Evolutionary conservation across 2,113 vertebrate species (phyloP), one percentile per base, ranked within the genome.

Genomic region (Vulpes lagopus): DNA sequence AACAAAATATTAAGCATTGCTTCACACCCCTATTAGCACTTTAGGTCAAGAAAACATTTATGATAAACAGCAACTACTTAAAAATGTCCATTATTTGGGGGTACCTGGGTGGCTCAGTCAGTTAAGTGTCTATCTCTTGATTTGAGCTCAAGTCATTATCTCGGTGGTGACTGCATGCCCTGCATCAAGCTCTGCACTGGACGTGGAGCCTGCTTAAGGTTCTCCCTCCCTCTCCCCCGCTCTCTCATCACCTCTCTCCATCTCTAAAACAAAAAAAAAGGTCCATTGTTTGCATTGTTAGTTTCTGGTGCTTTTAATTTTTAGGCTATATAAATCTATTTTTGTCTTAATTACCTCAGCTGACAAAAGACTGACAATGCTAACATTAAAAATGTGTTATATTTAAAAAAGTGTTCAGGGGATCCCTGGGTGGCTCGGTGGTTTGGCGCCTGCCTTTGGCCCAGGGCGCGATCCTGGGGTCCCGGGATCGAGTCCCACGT

Each of bases 321-420:
- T 97, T 74, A 89, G 87, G 51, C 79, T 74, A n/a, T 57, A 76
- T 85, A 93, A 85, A 96, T 94, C 67, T 96, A 93, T 38, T 59
- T 83, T 93, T 94, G 55, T 90, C 62, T 88, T 95, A 97, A 97
- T 96, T 81, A 81, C 91, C 81, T 83, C 69, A 60, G 53, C 62
- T 97, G 81, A 95, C 19, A 67, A 1, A 96, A 65, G 53, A 91
- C 35, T 94, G 55, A 92, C 2, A 6, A 27, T 57, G 35, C 35
- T 60, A 89, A 23, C 8, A 96, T 85, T 91, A 84, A 95, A 97
- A 87, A 89, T 88, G 73, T 74, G 15, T 96, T 92, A 32, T 71
- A 35, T 84, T 73, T n/a, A 73, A 79, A 79, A 71, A 71, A 69
- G 15, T 15, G 76, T 96, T 98, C 73, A 55, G 43, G 43, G 6